Conservation (phyloP, 2,888 invertebrate genomes). For the Hydriomena furcata region DNA sequence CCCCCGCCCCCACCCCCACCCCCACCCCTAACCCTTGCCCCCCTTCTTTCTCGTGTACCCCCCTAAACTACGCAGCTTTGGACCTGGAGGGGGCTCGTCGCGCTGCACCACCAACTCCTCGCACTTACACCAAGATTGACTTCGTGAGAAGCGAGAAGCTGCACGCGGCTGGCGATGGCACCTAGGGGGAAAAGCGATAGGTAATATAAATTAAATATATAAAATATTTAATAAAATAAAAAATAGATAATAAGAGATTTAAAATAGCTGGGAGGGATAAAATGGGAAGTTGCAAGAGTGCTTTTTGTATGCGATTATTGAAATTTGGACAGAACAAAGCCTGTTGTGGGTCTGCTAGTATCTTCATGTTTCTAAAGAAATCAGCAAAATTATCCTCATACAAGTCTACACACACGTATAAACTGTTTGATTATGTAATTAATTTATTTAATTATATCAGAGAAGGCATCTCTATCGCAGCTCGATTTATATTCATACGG, state of each 20-base stretch:
- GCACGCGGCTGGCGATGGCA: slow-evolving; percentile 46
- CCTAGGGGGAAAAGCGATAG: too few relatives aligned
- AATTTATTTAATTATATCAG: too few relatives aligned
- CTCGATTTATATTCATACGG: slow-evolving; percentile 56
- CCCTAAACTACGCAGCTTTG: slow-evolving; percentile 72
- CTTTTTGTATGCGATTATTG: too few relatives aligned
- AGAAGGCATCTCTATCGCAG: slow-evolving; percentile 45
- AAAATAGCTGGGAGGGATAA: too few relatives aligned
- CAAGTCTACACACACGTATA: slow-evolving; percentile 5
- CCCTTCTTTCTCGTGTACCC: slow-evolving; percentile 30
- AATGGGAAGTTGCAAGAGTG: too few relatives aligned
- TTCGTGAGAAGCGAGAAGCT: slow-evolving; percentile 86
- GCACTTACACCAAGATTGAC: slow-evolving; percentile 92
- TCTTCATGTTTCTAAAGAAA: too few relatives aligned
- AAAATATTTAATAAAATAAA: too few relatives aligned
- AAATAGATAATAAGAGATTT: too few relatives aligned
- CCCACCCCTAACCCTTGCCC: slow-evolving; percentile 13
- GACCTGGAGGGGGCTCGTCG: slow-evolving; percentile 67
- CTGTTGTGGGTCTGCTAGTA: too few relatives aligned
- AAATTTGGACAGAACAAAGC: too few relatives aligned
- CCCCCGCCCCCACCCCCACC: slow-evolving; percentile 8
- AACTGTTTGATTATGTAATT: slow-evolving; percentile 27
- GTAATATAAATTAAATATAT: too few relatives aligned
- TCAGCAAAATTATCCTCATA: slow-evolving; percentile 6
- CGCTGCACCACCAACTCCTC: slow-evolving; percentile 69